phyloP scores from a whole-genome alignment of 2,113 vertebrate species.

The Narcine bancroftii region DNA sequence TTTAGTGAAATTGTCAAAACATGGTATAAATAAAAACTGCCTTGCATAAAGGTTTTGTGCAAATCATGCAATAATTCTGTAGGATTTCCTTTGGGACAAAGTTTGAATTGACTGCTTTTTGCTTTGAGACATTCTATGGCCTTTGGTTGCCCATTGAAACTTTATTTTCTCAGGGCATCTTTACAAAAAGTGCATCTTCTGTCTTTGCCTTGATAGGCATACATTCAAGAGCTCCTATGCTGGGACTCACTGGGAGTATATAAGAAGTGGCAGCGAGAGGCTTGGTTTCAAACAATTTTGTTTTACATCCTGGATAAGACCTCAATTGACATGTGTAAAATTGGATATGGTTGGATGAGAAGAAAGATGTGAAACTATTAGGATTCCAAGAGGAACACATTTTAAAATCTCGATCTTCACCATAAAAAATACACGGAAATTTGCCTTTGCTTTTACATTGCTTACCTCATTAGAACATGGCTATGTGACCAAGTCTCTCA shows the following conservation, averaged over 20 bases:
- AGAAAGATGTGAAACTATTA: not conserved
- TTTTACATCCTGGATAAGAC: not conserved
- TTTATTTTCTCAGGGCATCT: not conserved
- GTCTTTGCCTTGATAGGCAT: not conserved
- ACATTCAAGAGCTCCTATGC: not conserved
- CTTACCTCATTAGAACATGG: too few relatives aligned
- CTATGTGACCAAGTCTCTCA: too few relatives aligned
- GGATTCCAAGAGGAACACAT: not conserved
- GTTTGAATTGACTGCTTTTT: not conserved
- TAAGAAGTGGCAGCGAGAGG: not conserved
- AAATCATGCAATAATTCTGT: not conserved
- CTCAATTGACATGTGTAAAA: not conserved
- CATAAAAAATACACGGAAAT: not conserved
- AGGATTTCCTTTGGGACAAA: not conserved
- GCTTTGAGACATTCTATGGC: not conserved
- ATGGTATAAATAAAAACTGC: not conserved
- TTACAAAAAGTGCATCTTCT: not conserved
- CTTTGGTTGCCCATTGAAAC: not conserved
- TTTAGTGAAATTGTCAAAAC: conserved; percentile 27
- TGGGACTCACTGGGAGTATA: too few relatives aligned
- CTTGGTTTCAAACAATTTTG: not conserved
- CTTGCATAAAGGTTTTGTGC: not conserved
- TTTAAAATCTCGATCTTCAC: not conserved
- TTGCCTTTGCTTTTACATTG: not conserved
- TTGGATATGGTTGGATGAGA: not conserved